Evolutionary conservation across 2,888 invertebrate genomes (phyloP), one percentile per base, ranked within the genome.

Genomic region (Melieria omissa): DNA sequence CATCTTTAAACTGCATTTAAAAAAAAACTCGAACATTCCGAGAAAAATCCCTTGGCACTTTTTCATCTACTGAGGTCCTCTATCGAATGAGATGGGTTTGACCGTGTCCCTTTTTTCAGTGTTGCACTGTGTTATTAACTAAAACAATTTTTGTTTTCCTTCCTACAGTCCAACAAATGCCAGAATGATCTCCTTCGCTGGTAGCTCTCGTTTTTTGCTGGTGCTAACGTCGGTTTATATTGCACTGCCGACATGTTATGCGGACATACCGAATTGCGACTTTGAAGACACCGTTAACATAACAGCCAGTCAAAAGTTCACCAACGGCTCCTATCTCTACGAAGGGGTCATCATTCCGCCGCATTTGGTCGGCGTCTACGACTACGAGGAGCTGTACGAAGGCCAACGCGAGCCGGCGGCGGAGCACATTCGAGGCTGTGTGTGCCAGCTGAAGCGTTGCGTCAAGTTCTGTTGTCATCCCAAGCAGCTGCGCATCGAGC

Each of bases 341-440:
- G 75, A 80, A n/a, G 78, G 71, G 3, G 67, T 81, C n/a, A 12
- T 79, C 45, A 79, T 83, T 67, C 77, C 81, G 2, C 42, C 64
- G 0, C 47, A 77, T 12, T 65, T 77, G 52, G 74, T 75, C 55
- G 74, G 75, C 10, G n/a, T 9, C 3, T 82, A 76, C 16, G 65
- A 79, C 55, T 80, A 80, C 58, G 72, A 73, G 6, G 64, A 76
- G 45, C 62, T 75, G 0, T 73, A 70, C 12, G 58, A n/a, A 3
- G 73, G 70, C 8, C 9, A 63, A 54, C 57, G 65, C 1, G 55
- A 71, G 5, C 7, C 67, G 6, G 63, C 74, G 41, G 46, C 57
- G 10, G n/a, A 49, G 2, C 80, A 81, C 73, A 44, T 78, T 3
- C 78, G 83, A 5, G 84, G 85, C 7, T 85, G 85, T 65, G 72